Conservation (phyloP, 2,113 vertebrate species). For the Spheniscus mendiculus region DNA sequence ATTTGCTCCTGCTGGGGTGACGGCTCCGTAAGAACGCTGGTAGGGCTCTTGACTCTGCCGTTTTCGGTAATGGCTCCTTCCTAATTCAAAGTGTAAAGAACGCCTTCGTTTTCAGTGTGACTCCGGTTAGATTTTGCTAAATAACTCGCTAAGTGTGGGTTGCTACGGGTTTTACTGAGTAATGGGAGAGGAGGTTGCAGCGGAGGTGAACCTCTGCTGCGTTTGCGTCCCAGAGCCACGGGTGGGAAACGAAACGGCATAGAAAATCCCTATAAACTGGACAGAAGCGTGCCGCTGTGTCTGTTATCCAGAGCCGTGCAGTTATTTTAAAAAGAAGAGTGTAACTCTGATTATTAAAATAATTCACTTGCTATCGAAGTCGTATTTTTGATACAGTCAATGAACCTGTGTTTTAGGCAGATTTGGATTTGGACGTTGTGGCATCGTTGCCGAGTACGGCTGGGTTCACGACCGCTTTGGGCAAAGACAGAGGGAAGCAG, state of each 20-base stretch:
- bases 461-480: neutral
- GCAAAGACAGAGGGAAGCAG: neutral
- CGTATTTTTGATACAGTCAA: accelerated
- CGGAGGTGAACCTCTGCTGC: neutral
- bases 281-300: accelerated
- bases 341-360: no score
- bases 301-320: neutral
- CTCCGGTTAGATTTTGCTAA: no score
- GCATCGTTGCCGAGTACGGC: accelerated
- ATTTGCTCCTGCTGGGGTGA: neutral
- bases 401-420: accelerated
- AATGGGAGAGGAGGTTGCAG: neutral
- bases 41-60: neutral
- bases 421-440: neutral
- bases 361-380: neutral
- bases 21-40: accelerated
- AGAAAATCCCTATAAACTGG: accelerated
- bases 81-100: neutral
- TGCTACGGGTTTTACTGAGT: accelerated
- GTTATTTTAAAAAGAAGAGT: no score
- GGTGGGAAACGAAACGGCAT: neutral
- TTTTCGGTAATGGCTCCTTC: neutral
- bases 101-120: accelerated
- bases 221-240: neutral
- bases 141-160: accelerated